phyloP scores from a whole-genome alignment of 2,888 invertebrate genomes.

The Abrostola tripartita region DNA sequence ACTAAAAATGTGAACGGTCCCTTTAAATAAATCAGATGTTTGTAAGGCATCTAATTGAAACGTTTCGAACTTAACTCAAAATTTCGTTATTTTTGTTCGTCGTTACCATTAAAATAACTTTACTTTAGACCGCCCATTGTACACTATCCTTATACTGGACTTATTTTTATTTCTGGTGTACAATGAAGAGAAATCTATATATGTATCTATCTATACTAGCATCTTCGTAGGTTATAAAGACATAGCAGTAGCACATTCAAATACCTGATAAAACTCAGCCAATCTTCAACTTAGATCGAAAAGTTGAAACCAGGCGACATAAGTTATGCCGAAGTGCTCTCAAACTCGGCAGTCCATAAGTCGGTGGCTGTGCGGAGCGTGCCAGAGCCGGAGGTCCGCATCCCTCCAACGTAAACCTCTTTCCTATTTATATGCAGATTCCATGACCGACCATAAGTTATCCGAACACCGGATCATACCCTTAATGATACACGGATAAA shows the following conservation, averaged over 20 bases:
- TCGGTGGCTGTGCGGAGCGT: slow-evolving; percentile 35
- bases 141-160: no score
- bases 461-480: slow-evolving; percentile 84
- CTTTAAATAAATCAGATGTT: no score
- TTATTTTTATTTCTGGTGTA: no score
- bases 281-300: slow-evolving; percentile 34
- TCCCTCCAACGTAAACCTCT: slow-evolving; percentile 71
- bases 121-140: no score
- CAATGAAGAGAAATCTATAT: no score
- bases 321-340: slow-evolving; percentile 46
- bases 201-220: no score
- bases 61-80: no score
- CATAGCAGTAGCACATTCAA: slow-evolving; percentile 11
- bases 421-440: slow-evolving; percentile 88
- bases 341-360: slow-evolving; percentile 42
- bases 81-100: no score
- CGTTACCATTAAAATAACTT: no score
- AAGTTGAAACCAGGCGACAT: slow-evolving; percentile 33
- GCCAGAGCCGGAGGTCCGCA: slow-evolving; percentile 47
- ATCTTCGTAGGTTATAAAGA: no score
- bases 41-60: no score
- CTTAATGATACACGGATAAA: slow-evolving; percentile 83
- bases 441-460: slow-evolving; percentile 86
- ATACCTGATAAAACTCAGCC: slow-evolving; percentile 31
- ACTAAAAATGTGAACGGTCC: no score